Conservation (phyloP, 2,888 invertebrate genomes). For the Spicauda simplicius region DNA sequence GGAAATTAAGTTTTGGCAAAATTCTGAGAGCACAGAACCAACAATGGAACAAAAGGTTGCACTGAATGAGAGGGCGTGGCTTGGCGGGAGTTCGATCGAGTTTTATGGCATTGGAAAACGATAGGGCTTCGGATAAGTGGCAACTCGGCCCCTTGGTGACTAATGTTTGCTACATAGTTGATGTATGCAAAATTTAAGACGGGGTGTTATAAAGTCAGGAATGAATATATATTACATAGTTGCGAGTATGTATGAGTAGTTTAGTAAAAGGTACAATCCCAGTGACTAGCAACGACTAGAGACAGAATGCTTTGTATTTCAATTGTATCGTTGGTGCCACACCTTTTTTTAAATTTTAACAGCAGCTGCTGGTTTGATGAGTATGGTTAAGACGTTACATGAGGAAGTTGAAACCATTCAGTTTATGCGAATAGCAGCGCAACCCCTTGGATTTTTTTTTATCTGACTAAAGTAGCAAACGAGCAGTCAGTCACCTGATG, state of each 20-base stretch:
- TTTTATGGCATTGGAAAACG: conserved; percentile 64
- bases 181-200: conserved; percentile 12
- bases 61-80: conserved; percentile 56
- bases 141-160: conserved; percentile 21
- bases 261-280: background rate
- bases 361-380: too few species aligned
- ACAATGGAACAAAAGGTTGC: conserved; percentile 61
- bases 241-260: background rate
- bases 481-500: too few species aligned
- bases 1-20: conserved; percentile 57
- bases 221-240: background rate
- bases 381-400: too few species aligned
- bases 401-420: too few species aligned
- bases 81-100: conserved; percentile 51
- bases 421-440: too few species aligned
- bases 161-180: conserved; percentile 21
- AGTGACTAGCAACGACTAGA: background rate
- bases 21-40: conserved; percentile 45
- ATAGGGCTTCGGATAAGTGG: conserved; percentile 43
- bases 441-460: too few species aligned
- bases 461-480: too few species aligned
- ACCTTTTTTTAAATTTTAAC: background rate
- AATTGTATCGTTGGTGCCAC: background rate
- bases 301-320: background rate
- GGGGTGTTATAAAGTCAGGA: conserved; percentile 2